Evolutionary conservation across 2,797 vertebrate species (phyloP).

Genomic region (Sphenodon punctatus): DNA sequence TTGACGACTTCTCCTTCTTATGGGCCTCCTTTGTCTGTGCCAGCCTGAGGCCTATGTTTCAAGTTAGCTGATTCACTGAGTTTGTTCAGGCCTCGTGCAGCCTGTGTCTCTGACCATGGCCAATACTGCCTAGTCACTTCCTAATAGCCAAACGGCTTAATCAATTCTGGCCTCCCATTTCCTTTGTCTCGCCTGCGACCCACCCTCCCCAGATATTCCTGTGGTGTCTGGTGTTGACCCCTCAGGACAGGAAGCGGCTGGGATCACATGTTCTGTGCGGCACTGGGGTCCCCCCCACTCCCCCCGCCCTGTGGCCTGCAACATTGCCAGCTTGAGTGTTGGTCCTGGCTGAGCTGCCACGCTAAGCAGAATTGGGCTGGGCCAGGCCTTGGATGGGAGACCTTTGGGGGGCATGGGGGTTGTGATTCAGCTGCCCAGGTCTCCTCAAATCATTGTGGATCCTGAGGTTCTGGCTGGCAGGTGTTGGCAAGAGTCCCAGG

Average conservation of each 20-base stretch:
- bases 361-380: not conserved
- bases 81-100: too few species aligned
- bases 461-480: not conserved
- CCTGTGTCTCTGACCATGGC: too few species aligned
- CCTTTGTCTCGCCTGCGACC: not conserved
- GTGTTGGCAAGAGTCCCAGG: not conserved
- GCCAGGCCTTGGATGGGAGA: not conserved
- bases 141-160: too few species aligned
- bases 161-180: too few species aligned
- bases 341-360: not conserved
- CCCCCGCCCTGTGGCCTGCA: constrained; percentile 4
- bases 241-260: constrained; percentile 26
- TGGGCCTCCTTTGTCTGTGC: too few species aligned
- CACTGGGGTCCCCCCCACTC: constrained; percentile 21
- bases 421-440: not conserved
- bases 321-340: not conserved
- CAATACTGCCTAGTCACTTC: too few species aligned
- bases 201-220: constrained; percentile 15
- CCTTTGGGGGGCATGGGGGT: not conserved
- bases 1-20: too few species aligned
- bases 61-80: too few species aligned
- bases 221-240: not conserved
- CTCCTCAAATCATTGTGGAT: too few species aligned
- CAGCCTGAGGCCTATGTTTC: too few species aligned
- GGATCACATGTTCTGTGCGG: constrained; percentile 17